These are phyloP conservation scores for Silurus asotus DNA, from an alignment of 2,113 vertebrate species.

Conservation along the genomic window DNA sequence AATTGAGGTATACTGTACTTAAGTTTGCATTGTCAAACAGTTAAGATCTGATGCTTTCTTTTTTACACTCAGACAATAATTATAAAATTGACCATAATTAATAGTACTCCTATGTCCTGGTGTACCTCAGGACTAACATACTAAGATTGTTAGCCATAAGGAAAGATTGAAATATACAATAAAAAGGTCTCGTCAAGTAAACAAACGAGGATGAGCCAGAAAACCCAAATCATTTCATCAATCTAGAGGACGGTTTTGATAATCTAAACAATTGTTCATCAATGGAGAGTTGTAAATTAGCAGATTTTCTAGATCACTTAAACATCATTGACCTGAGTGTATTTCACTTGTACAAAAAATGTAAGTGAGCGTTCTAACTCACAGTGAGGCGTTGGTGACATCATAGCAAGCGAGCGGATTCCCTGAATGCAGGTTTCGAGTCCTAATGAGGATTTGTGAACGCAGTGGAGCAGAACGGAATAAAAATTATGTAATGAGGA, in stretches of 20 bases:
- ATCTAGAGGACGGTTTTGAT: neutral
- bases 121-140: neutral
- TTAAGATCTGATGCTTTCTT: neutral
- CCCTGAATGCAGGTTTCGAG: neutral
- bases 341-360: neutral
- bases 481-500: too few species aligned
- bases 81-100: neutral
- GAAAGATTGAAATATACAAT: neutral
- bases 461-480: neutral
- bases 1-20: slow-evolving; percentile 23
- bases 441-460: slow-evolving; percentile 18
- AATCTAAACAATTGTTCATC: neutral
- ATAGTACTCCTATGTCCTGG: neutral
- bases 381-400: neutral
- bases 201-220: neutral
- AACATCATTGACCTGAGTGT: neutral
- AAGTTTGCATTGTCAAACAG: neutral
- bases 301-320: neutral
- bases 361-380: neutral
- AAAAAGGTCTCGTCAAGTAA: neutral
- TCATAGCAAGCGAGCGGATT: neutral
- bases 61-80: neutral
- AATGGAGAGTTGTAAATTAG: neutral
- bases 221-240: neutral
- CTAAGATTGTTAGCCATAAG: neutral